phyloP scores from a whole-genome alignment of 2,888 invertebrate genomes.

The Epinotia demarniana region DNA sequence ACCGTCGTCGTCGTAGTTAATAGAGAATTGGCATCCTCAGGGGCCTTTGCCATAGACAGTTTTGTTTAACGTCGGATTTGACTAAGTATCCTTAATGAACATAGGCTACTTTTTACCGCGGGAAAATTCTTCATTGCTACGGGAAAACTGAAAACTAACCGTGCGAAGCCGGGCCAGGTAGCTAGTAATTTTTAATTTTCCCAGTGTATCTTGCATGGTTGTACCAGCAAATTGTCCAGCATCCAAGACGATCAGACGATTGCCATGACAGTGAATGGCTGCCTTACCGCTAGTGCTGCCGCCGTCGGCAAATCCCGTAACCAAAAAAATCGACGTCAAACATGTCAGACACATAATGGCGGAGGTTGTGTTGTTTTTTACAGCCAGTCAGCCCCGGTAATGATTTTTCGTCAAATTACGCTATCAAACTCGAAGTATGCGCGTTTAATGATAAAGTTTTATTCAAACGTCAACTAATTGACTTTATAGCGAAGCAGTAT shows the following conservation, averaged over 20 bases:
- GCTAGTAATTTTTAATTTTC: no score
- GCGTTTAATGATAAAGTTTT: slow-evolving; percentile 45
- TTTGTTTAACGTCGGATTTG: no score
- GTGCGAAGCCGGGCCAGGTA: no score
- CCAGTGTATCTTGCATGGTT: not conserved
- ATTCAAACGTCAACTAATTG: slow-evolving; percentile 35
- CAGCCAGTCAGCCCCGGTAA: slow-evolving; percentile 59
- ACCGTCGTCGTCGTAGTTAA: no score
- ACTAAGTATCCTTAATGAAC: no score
- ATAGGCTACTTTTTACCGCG: no score
- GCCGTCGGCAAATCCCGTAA: slow-evolving; percentile 48
- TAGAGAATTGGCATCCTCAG: no score
- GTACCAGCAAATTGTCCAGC: slow-evolving; percentile 5
- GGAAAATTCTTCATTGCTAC: no score
- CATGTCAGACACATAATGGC: slow-evolving; percentile 75
- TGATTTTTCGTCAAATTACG: slow-evolving; percentile 55
- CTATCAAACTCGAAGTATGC: slow-evolving; percentile 51
- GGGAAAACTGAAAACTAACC: no score
- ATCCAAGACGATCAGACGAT: not conserved
- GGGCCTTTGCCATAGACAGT: no score
- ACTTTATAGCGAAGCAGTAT: slow-evolving; percentile 32
- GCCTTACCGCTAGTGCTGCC: slow-evolving; percentile 55
- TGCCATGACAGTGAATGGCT: slow-evolving; percentile 10
- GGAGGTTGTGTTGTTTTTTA: slow-evolving; percentile 75
- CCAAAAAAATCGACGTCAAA: slow-evolving; percentile 77